These are phyloP conservation scores for Smittia aterrima DNA, from an alignment of 2,888 invertebrate genomes.

Conservation along the genomic window DNA sequence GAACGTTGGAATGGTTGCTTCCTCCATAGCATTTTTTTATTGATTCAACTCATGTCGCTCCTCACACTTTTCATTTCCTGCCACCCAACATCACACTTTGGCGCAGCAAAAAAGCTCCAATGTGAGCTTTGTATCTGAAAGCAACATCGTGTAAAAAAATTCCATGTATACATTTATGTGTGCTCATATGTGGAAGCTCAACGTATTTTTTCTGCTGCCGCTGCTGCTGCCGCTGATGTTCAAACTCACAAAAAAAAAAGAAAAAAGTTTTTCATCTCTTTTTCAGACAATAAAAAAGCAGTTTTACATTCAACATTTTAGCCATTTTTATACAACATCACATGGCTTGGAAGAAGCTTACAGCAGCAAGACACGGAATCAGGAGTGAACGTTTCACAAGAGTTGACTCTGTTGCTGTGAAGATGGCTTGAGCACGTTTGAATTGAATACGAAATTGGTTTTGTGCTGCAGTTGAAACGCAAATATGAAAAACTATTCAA, in stretches of 20 bases:
- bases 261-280: conserved; percentile 6
- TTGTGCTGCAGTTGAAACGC: conserved; percentile 6
- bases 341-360: neutral
- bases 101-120: conserved; percentile 2
- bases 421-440: conserved; percentile 4
- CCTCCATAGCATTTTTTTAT: conserved; percentile 29
- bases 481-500: neutral
- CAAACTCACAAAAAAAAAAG: neutral
- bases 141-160: conserved; percentile 34
- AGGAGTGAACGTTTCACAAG: too few species aligned
- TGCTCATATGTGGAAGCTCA: conserved; percentile 37
- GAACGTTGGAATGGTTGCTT: neutral
- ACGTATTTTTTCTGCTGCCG: conserved; percentile 15
- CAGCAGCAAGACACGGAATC: too few species aligned
- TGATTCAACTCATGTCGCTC: conserved; percentile 38
- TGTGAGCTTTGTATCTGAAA: conserved; percentile 27
- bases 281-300: conserved; percentile 33
- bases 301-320: conserved; percentile 37
- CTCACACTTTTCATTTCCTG: conserved; percentile 6
- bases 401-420: too few species aligned
- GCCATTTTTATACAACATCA: neutral
- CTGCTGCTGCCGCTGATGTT: neutral
- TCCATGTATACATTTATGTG: conserved; percentile 35
- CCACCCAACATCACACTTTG: conserved; percentile 24
- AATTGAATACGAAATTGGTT: conserved; percentile 39